A percentile compares a stretch with the other conserved stretches of the same genome.
Conservation (phyloP, 2,113 vertebrate species). For the Anoplopoma fimbria region DNA sequence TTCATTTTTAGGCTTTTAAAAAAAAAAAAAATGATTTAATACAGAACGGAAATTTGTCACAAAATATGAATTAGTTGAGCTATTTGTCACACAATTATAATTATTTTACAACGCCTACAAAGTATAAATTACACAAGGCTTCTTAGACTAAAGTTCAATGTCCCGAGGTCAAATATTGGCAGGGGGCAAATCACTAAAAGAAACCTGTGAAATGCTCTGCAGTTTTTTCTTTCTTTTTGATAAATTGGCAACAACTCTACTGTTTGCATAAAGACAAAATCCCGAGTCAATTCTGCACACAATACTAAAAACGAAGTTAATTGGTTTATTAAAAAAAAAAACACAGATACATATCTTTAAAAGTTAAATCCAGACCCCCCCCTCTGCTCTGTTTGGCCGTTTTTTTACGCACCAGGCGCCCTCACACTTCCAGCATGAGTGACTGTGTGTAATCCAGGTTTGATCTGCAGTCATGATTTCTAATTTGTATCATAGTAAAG, state of each 20-base stretch:
- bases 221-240: neutral
- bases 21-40: no score
- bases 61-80: neutral
- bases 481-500: neutral
- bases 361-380: neutral
- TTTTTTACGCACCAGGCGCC: constrained; percentile 33
- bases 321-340: neutral
- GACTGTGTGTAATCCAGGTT: constrained; percentile 26
- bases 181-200: neutral
- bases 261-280: neutral
- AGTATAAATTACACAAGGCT: neutral
- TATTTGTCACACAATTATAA: neutral
- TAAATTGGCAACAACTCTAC: neutral
- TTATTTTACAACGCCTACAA: neutral
- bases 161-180: constrained; percentile 1
- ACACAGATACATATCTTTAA: neutral
- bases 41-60: no score
- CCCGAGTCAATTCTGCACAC: neutral
- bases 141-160: neutral
- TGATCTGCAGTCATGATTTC: neutral
- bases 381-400: constrained; percentile 5
- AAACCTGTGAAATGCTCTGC: neutral
- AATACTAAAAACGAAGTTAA: neutral
- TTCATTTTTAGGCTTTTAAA: neutral
- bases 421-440: constrained; percentile 21